A percentile compares a stretch with the other conserved stretches of the same genome.
Evolutionary conservation across 2,113 vertebrate genomes (phyloP).

Genomic region (Pelecanoides urinatrix): DNA sequence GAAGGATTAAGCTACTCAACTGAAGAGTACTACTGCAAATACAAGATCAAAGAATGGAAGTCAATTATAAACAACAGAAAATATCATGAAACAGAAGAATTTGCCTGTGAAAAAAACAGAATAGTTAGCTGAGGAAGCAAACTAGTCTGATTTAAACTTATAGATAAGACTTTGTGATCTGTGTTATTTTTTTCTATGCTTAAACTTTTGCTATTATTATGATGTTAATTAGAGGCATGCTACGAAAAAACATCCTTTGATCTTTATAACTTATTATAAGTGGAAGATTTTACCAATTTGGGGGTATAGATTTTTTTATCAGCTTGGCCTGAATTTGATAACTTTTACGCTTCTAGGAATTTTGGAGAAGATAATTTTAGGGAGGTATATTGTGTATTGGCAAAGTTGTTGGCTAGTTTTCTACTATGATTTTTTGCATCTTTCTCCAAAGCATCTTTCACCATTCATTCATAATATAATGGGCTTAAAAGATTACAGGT

Average conservation of each 20-base stretch:
- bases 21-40: neutral
- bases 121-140: neutral
- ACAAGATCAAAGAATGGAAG: conserved; percentile 1
- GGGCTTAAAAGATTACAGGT: neutral
- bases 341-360: neutral
- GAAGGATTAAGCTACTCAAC: neutral
- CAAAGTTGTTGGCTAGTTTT: neutral
- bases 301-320: neutral
- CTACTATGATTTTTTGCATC: neutral
- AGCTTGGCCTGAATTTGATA: fast-evolving
- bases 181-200: neutral
- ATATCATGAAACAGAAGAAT: neutral
- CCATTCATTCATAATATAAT: neutral
- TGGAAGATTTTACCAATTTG: neutral
- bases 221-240: neutral
- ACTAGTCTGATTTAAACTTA: neutral
- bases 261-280: neutral
- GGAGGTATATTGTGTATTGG: neutral
- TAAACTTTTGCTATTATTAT: neutral
- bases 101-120: neutral
- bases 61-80: neutral
- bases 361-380: neutral
- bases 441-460: neutral
- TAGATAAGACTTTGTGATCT: neutral
- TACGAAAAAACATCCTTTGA: neutral